Evolutionary conservation across 30 jellyfish, hydroid and myxozoan genomes (phyloP).

Genomic region (Hydractinia symbiolongicarpus): DNA sequence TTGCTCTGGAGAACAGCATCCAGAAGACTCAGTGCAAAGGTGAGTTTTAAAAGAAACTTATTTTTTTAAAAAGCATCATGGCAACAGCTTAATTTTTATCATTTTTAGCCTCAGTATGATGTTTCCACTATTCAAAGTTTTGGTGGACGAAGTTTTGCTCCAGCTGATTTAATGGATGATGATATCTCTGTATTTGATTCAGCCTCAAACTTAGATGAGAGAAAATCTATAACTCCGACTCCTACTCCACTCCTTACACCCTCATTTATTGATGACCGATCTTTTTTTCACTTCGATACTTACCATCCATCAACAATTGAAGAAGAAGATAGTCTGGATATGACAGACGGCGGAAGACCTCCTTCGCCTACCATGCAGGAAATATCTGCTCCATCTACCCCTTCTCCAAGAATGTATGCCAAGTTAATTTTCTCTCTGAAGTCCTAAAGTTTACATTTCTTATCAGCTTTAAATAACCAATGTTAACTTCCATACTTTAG

Average conservation of each 20-base stretch:
- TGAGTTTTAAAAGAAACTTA: neutral
- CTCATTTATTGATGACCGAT: constrained; percentile 56
- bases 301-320: constrained; percentile 42
- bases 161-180: constrained; percentile 70
- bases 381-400: constrained; percentile 27
- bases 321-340: constrained; percentile 29
- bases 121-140: constrained; percentile 46
- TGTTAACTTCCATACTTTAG: constrained; percentile 17
- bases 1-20: constrained; percentile 41
- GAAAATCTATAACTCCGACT: constrained; percentile 6
- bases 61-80: neutral
- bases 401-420: constrained; percentile 40
- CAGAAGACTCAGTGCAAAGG: constrained; percentile 38
- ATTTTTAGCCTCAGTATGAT: constrained; percentile 34
- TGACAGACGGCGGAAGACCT: constrained; percentile 5
- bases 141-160: constrained; percentile 95
- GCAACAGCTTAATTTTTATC: neutral
- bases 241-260: constrained; percentile 51
- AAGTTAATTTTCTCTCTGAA: neutral
- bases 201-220: constrained; percentile 16
- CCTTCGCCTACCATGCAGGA: neutral
- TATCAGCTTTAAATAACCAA: neutral
- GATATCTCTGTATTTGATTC: constrained; percentile 49
- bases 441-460: neutral
- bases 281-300: constrained; percentile 56